Conservation (phyloP, 2,113 vertebrate genomes). For the Anseranas semipalmata region DNA sequence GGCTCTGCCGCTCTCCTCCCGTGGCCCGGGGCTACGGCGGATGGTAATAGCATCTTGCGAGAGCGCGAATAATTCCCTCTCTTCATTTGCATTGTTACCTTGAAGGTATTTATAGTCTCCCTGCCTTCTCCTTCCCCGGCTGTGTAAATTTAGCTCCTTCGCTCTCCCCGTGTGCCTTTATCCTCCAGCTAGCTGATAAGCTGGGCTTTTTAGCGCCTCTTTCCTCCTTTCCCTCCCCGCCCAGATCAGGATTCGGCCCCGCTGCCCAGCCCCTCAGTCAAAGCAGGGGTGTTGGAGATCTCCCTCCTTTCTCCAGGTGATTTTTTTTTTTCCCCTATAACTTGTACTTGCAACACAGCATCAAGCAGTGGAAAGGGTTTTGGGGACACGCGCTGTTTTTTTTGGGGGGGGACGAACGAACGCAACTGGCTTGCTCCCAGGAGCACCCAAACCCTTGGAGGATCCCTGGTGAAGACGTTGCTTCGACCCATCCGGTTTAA, state of each 20-base stretch:
- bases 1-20: neutral
- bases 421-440: neutral
- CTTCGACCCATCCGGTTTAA: fast-evolving
- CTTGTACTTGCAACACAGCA: neutral
- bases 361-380: neutral
- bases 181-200: neutral
- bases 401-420: too few species aligned
- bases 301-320: neutral
- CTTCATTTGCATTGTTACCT: constrained; percentile 48
- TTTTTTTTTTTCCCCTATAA: neutral
- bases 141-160: neutral
- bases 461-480: neutral
- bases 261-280: neutral
- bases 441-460: neutral
- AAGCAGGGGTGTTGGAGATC: too few species aligned
- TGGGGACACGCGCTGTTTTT: neutral
- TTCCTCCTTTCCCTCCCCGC: neutral
- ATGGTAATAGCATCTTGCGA: neutral
- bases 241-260: fast-evolving
- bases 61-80: neutral
- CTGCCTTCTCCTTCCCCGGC: neutral
- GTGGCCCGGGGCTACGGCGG: neutral
- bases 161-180: neutral
- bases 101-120: constrained; percentile 45
- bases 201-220: neutral